Evolutionary conservation across 2,888 invertebrate species (phyloP).

Genomic region (Apodemia zela): DNA sequence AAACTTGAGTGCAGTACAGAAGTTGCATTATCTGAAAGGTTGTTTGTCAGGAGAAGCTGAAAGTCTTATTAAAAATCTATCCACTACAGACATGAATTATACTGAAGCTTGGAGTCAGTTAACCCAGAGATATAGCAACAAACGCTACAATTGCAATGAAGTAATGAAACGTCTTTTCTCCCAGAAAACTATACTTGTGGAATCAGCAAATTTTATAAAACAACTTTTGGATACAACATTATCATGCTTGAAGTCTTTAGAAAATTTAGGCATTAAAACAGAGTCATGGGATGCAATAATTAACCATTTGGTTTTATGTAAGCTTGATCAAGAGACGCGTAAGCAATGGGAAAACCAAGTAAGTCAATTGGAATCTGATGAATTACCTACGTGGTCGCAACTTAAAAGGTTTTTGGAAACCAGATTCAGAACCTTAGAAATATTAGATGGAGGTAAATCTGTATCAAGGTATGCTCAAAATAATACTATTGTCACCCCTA

Average conservation of each 20-base stretch:
- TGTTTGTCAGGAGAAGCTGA: too few relatives aligned
- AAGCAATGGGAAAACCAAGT: background rate
- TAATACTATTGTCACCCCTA: too few relatives aligned
- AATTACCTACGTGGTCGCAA: background rate
- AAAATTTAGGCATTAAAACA: background rate
- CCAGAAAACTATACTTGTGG: background rate
- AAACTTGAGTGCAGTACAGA: too few relatives aligned
- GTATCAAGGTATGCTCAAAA: too few relatives aligned
- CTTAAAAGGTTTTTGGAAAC: background rate
- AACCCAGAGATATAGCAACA: background rate
- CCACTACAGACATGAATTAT: too few relatives aligned
- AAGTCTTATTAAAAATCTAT: too few relatives aligned
- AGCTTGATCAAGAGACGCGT: background rate
- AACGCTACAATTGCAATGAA: background rate
- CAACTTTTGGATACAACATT: too few relatives aligned
- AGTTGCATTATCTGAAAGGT: too few relatives aligned
- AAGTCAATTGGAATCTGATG: background rate
- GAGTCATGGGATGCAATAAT: background rate
- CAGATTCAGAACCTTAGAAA: background rate
- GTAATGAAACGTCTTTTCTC: background rate
- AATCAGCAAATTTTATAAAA: too few relatives aligned
- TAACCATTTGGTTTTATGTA: background rate
- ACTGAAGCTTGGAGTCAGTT: background rate
- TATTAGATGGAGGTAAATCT: background rate
- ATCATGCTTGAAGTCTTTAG: too few relatives aligned